A percentile compares a stretch with the other conserved stretches of the same genome.
phyloP scores from a whole-genome alignment of 2,888 invertebrate genomes.

The Drosophila paranaensis region DNA sequence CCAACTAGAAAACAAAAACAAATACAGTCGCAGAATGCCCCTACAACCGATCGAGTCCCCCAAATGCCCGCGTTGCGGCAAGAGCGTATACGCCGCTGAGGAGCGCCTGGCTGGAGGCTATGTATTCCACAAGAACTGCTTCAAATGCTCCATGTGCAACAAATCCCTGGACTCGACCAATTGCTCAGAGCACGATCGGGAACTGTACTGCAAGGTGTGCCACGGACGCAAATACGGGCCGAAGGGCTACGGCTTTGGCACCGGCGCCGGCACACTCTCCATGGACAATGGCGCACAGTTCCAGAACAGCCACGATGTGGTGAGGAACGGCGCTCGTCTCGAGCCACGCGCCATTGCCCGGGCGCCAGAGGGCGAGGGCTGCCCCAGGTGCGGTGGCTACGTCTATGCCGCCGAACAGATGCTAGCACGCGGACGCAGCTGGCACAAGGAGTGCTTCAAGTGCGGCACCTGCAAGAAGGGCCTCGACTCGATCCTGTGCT shows the following conservation, averaged over 20 bases:
- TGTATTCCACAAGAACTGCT: slow-evolving; percentile 77
- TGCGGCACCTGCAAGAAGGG: slow-evolving; percentile 94
- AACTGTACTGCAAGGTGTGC: slow-evolving; percentile 70
- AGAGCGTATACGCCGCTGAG: slow-evolving; percentile 72
- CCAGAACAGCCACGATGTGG: slow-evolving; percentile 71
- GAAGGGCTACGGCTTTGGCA: slow-evolving; percentile 71
- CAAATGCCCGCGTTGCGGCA: slow-evolving; percentile 73
- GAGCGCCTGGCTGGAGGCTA: slow-evolving; percentile 72
- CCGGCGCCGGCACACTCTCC: slow-evolving; percentile 74
- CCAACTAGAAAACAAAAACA: slow-evolving; percentile 12
- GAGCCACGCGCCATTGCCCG: slow-evolving; percentile 91
- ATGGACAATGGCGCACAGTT: slow-evolving; percentile 77
- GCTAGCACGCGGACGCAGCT: slow-evolving; percentile 86
- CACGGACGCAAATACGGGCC: slow-evolving; percentile 72
- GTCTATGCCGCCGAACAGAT: slow-evolving; percentile 99
- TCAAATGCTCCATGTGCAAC: slow-evolving; percentile 77
- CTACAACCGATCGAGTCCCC: slow-evolving; percentile 74
- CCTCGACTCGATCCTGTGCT: slow-evolving; percentile 95
- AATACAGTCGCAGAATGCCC: slow-evolving; percentile 58
- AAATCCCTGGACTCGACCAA: slow-evolving; percentile 76
- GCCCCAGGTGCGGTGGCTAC: slow-evolving; percentile 96
- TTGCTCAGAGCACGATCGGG: slow-evolving; percentile 72
- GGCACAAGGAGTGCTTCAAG: slow-evolving; percentile 97
- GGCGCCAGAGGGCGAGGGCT: slow-evolving; percentile 94
- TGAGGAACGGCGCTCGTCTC: slow-evolving; percentile 88